A percentile compares a stretch with the other conserved stretches of the same genome.
These are phyloP conservation scores for Drosophila insularis DNA, from an alignment of 1,140 invertebrate genomes.

Conservation along the genomic window DNA sequence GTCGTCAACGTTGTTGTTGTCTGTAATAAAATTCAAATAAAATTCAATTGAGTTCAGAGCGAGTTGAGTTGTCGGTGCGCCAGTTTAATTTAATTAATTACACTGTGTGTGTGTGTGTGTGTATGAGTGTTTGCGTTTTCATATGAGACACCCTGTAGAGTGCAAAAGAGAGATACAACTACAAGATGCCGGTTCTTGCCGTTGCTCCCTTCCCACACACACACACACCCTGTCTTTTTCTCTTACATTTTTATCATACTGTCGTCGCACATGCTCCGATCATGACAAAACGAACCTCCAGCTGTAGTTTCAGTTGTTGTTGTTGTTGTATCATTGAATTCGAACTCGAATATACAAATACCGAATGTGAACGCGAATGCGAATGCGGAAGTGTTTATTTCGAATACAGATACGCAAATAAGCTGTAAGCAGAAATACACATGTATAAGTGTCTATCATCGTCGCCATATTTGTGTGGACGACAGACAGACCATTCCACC, in stretches of 20 bases:
- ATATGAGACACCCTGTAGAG: constrained; percentile 16
- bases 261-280: constrained; percentile 21
- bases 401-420: constrained; percentile 60
- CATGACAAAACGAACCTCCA: not conserved
- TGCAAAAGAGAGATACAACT: not conserved
- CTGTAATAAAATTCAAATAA: constrained; percentile 80
- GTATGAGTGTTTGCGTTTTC: constrained; percentile 12
- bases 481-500: not conserved
- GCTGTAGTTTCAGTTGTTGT: constrained; percentile 8
- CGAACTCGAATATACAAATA: constrained; percentile 42
- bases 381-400: constrained; percentile 76
- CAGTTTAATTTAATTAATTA: constrained; percentile 80
- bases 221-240: constrained; percentile 13
- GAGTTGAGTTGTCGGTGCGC: constrained; percentile 40
- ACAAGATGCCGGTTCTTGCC: not conserved
- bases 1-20: constrained; percentile 24
- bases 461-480: constrained; percentile 60
- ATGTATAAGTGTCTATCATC: constrained; percentile 42
- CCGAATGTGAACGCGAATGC: constrained; percentile 45
- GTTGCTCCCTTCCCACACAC: not conserved
- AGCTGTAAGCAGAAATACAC: constrained; percentile 39
- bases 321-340: constrained; percentile 62
- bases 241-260: constrained; percentile 50
- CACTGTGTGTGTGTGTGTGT: constrained; percentile 42
- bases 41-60: constrained; percentile 77